Evolutionary conservation across 2,113 vertebrate species (phyloP).

Genomic region (Sylvietta virens): DNA sequence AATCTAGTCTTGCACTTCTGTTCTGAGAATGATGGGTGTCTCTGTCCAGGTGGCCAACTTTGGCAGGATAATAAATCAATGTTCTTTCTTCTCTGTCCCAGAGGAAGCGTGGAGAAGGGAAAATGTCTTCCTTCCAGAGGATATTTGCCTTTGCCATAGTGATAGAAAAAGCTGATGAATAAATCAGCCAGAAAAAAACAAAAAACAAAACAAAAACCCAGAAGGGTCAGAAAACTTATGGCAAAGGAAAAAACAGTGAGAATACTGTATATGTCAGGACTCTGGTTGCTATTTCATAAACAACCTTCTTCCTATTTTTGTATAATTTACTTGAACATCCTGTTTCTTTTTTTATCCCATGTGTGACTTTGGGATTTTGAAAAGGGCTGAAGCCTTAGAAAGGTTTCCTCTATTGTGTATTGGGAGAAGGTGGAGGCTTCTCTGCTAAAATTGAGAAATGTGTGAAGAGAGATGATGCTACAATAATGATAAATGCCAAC

Average conservation of each 20-base stretch:
- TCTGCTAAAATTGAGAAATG: neutral
- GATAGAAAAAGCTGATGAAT: constrained; percentile 44
- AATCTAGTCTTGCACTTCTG: neutral
- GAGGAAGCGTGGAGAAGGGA: constrained; percentile 20
- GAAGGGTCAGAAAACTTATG: constrained; percentile 33
- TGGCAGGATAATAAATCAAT: neutral
- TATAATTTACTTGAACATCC: constrained; percentile 62
- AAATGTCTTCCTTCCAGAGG: constrained; percentile 45
- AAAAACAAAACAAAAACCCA: neutral
- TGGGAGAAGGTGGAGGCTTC: neutral
- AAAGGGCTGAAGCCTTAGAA: constrained; percentile 4
- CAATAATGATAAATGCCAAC: neutral
- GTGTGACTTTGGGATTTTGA: constrained; percentile 24
- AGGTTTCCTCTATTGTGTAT: neutral
- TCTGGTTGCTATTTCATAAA: constrained; percentile 29
- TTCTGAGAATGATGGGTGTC: neutral
- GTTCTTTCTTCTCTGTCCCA: neutral
- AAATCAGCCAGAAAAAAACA: constrained; percentile 17
- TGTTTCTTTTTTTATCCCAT: constrained; percentile 62
- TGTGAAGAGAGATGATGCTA: neutral
- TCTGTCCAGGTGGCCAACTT: neutral
- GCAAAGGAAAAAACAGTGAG: constrained; percentile 37
- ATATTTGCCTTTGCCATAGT: constrained; percentile 66
- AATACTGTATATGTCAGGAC: constrained; percentile 50
- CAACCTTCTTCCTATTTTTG: constrained; percentile 57